Conservation (phyloP, 2,888 invertebrate species). For the Nowickia ferox region DNA sequence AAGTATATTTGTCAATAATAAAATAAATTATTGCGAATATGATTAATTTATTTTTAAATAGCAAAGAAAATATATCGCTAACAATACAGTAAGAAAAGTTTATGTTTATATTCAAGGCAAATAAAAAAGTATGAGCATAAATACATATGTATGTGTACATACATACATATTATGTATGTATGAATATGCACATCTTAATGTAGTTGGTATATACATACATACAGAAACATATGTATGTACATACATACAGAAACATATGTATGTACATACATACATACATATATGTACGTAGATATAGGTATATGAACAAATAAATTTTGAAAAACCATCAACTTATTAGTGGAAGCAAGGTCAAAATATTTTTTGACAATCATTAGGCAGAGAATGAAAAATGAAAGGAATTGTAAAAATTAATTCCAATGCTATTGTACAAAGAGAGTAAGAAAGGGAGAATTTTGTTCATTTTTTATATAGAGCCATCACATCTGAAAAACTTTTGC, state of each 20-base stretch:
- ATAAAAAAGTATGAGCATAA: neutral
- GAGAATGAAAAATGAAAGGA: slow-evolving; percentile 39
- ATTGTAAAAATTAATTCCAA: slow-evolving; percentile 20
- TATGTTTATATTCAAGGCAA: slow-evolving; percentile 65
- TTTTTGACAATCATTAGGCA: slow-evolving; percentile 51
- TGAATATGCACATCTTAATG: too few species aligned
- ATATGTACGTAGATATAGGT: neutral
- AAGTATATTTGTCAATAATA: slow-evolving; percentile 35
- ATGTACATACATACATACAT: neutral
- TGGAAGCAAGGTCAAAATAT: slow-evolving; percentile 55
- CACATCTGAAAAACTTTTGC: too few species aligned
- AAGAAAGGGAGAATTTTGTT: neutral
- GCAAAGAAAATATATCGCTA: slow-evolving; percentile 10
- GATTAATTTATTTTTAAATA: slow-evolving; percentile 53
- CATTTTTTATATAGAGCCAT: neutral
- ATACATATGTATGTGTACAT: neutral
- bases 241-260: neutral
- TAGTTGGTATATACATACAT: slow-evolving; percentile 11
- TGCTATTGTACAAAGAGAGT: neutral
- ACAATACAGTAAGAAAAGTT: slow-evolving; percentile 34
- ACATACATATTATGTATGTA: too few species aligned
- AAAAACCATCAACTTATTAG: slow-evolving; percentile 48
- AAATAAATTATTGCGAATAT: slow-evolving; percentile 45
- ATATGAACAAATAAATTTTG: slow-evolving; percentile 31
- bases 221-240: neutral